phyloP scores from a whole-genome alignment of 1,140 invertebrate species.

The Drosophila truncata region DNA sequence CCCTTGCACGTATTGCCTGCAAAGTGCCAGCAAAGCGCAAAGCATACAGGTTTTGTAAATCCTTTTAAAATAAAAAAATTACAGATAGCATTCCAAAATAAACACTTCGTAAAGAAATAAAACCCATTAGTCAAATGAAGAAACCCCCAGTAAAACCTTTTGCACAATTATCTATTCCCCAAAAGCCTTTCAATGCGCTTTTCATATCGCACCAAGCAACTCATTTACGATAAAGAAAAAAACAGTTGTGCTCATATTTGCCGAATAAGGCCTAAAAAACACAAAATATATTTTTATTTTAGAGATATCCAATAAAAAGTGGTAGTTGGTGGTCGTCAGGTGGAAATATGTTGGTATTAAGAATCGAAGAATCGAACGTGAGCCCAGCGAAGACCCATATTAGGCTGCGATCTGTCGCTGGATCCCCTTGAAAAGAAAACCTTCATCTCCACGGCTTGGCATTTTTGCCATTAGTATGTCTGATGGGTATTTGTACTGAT shows the following conservation, averaged over 20 bases:
- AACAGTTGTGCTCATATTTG: slow-evolving; percentile 29
- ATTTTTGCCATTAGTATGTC: not conserved
- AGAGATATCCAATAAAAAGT: slow-evolving; percentile 26
- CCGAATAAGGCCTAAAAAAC: slow-evolving; percentile 14
- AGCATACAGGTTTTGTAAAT: too few relatives aligned
- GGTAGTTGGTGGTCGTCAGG: slow-evolving; percentile 1
- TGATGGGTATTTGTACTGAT: slow-evolving; percentile 25
- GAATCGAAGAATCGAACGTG: slow-evolving; percentile 8
- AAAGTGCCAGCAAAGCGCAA: not conserved
- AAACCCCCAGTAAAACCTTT: not conserved
- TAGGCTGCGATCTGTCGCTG: not conserved
- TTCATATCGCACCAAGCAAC: slow-evolving; percentile 9
- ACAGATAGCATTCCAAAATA: not conserved
- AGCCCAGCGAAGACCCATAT: not conserved
- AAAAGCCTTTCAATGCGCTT: slow-evolving; percentile 6
- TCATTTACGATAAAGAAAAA: slow-evolving; percentile 45
- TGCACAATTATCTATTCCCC: not conserved
- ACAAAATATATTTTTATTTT: slow-evolving; percentile 20
- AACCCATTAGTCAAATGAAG: slow-evolving; percentile 8
- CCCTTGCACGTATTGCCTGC: not conserved
- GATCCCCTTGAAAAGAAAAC: not conserved
- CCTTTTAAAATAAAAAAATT: not conserved
- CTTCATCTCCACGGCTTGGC: not conserved
- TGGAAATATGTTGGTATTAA: not conserved
- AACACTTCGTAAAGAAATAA: not conserved